phyloP scores from a whole-genome alignment of 2,113 vertebrate species.

The Colinus virginianus region DNA sequence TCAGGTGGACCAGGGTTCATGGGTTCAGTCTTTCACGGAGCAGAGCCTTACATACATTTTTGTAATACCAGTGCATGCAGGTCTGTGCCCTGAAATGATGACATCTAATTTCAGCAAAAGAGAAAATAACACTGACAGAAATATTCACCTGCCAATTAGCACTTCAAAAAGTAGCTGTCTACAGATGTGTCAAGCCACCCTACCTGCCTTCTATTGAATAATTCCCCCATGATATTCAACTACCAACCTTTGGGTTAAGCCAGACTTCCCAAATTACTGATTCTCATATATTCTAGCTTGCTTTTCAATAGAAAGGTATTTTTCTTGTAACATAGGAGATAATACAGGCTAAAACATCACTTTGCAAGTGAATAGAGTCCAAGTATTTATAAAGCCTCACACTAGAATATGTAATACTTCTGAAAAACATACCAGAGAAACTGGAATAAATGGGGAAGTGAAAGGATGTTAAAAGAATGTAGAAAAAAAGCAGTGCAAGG shows the following conservation, averaged over 20 bases:
- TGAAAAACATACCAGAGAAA: constrained; percentile 31
- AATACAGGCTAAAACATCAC: constrained; percentile 32
- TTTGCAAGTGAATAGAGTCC: constrained; percentile 40
- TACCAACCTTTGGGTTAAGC: neutral
- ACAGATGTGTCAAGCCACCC: neutral
- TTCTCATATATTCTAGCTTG: neutral
- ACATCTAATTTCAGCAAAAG: neutral
- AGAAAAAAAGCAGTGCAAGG: neutral
- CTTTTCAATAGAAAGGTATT: constrained; percentile 18
- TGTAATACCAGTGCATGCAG: neutral
- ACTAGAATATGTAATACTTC: constrained; percentile 31
- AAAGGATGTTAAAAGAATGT: constrained; percentile 37
- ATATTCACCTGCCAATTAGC: neutral
- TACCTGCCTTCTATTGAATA: neutral
- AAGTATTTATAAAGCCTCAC: constrained; percentile 51
- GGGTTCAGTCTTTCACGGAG: neutral
- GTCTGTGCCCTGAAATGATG: neutral
- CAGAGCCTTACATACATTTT: neutral
- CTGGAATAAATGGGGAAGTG: constrained; percentile 42
- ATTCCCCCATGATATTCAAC: neutral
- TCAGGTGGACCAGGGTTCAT: neutral
- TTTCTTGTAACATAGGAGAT: constrained; percentile 5
- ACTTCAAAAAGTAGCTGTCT: neutral
- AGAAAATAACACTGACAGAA: neutral
- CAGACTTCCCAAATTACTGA: neutral